Conservation (phyloP, 2,888 invertebrate genomes). For the Cryptosula pallasiana region DNA sequence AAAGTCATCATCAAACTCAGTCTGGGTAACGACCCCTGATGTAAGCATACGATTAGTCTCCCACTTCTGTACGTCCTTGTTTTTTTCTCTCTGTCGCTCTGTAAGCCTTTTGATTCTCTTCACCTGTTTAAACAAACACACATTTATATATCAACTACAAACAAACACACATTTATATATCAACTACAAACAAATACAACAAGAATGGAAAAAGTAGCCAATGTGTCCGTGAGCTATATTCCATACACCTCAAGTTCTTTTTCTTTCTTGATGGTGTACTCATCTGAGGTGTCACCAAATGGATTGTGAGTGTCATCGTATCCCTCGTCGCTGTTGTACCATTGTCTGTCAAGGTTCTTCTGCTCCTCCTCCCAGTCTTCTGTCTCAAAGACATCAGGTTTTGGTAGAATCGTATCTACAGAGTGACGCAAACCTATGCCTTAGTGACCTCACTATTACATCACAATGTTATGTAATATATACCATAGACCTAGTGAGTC, state of each 20-base stretch:
- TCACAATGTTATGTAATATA: too few species aligned
- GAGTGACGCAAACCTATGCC: too few species aligned
- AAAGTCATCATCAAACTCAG: constrained; percentile 69
- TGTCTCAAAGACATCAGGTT: constrained; percentile 11
- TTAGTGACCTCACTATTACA: too few species aligned
- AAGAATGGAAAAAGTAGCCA: too few species aligned
- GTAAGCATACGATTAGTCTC: constrained; percentile 96
- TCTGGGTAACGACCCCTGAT: constrained; percentile 77
- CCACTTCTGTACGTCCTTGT: constrained; percentile 95
- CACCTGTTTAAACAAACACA: constrained; percentile 58
- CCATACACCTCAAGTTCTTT: constrained; percentile 73
- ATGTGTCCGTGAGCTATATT: neutral
- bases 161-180: neutral
- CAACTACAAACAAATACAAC: neutral
- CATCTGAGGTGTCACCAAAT: constrained; percentile 76
- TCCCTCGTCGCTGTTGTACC: constrained; percentile 89
- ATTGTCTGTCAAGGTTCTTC: constrained; percentile 71
- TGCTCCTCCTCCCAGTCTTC: constrained; percentile 47
- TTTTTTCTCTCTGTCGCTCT: constrained; percentile 91
- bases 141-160: neutral
- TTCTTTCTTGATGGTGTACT: constrained; percentile 88
- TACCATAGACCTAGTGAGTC: too few species aligned
- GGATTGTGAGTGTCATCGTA: constrained; percentile 79
- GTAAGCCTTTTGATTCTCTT: constrained; percentile 85
- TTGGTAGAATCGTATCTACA: neutral